Base-by-base conservation (phyloP, 2,888 invertebrate genomes). In the Hemicrepidius hirtus region DNA sequence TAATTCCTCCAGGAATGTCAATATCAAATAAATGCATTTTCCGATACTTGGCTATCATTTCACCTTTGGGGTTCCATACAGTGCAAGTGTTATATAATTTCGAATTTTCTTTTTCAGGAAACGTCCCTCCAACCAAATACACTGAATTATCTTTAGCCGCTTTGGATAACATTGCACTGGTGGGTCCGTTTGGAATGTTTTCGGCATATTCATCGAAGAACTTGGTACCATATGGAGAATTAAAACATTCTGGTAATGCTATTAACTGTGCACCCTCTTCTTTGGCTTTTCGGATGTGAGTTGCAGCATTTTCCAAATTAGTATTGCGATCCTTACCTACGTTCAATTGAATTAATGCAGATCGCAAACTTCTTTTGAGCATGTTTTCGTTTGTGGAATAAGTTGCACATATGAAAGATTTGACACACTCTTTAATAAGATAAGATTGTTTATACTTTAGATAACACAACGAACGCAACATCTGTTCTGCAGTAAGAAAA, bases 21-120 rank as follows among this genome's bases (percentile, higher is more conserved):
- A 99, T 97, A 86, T 99, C 98, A 86, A 98, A 98, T 55, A 98
- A 89, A 86, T 98, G 98, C 84, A 97, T 90, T 90, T 98, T 98
- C 74, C 97, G 90, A 83, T 95, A 93, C 81, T 92, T 93, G 0
- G 93, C 94, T 59, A 98, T 86, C 55, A 98, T 83, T 70, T 92
- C 87, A 12, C 98, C 98, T 21, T 88, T 85, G 0, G 92, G 92
- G 81, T 92, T 91, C 94, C 95, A 98, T 0, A 97, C 92, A 0
- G 96, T 94, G 80, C 95, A 95, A 0, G 97, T 97, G 85, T 98
- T 98, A 85, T 92, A 97, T 6, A 95, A 86, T 79, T 91, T 90
- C 40, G 88, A 88, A 64, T 87, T 87, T 0, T 88, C 89, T 71
- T 88, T 87, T 87, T 98, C 98, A 0, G 97, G 97, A 79, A 97